phyloP scores from a whole-genome alignment of 2,797 vertebrate species.

The Loriculus beryllinus region DNA sequence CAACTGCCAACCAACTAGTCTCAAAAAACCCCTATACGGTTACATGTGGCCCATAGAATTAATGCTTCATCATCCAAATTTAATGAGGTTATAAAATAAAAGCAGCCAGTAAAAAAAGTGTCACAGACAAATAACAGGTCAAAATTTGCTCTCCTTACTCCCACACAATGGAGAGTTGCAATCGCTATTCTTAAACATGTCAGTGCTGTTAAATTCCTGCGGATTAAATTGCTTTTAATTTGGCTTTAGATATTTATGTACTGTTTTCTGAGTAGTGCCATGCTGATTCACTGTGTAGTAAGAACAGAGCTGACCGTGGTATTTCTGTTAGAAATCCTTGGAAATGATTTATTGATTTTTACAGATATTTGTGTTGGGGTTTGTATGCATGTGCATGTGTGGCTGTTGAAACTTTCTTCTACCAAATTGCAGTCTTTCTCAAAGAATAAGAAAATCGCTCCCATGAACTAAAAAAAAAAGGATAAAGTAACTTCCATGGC shows the following conservation, averaged over 20 bases:
- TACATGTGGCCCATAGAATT: constrained; percentile 37
- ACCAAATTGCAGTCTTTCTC: background rate
- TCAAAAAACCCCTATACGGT: background rate
- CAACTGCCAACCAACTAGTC: background rate
- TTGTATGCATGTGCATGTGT: background rate
- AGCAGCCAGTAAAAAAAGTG: constrained; percentile 58
- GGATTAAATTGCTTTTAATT: constrained; percentile 54
- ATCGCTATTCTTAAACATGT: constrained; percentile 40
- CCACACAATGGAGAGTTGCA: constrained; percentile 30
- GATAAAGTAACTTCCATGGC: constrained; percentile 51
- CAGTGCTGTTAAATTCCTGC: constrained; percentile 41
- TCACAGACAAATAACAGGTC: constrained; percentile 48
- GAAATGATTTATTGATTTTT: background rate
- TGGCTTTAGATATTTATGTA: constrained; percentile 49
- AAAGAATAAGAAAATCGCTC: background rate
- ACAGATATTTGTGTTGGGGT: background rate
- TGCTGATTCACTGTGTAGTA: background rate
- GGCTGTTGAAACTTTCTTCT: constrained; percentile 18
- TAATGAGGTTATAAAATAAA: constrained; percentile 64
- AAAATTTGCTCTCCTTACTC: background rate
- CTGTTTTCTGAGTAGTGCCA: constrained; percentile 35
- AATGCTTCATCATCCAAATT: constrained; percentile 55
- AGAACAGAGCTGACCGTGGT: background rate
- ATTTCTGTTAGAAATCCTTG: background rate
- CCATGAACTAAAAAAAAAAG: background rate